Conservation (phyloP, 2,113 vertebrate species). For the Platysternon megacephalum region DNA sequence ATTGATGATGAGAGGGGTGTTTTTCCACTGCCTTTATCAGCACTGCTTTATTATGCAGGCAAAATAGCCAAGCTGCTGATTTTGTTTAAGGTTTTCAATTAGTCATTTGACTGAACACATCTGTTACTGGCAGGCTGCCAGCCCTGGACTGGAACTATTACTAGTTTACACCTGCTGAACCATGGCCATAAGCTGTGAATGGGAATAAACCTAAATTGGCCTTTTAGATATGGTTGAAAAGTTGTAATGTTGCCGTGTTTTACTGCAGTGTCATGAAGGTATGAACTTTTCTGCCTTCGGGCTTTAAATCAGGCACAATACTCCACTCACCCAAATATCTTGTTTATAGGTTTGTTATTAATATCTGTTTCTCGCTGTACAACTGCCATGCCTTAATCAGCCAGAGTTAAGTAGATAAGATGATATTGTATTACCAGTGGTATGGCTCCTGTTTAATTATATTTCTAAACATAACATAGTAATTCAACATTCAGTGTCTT, state of each 20-base stretch:
- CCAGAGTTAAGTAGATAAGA: slow-evolving; percentile 73
- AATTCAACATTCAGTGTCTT: slow-evolving; percentile 51
- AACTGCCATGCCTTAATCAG: slow-evolving; percentile 70
- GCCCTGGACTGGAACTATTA: slow-evolving; percentile 88
- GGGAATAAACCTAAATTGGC: slow-evolving; percentile 83
- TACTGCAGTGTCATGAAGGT: slow-evolving; percentile 64
- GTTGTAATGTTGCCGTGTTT: slow-evolving; percentile 75
- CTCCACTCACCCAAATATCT: slow-evolving; percentile 46
- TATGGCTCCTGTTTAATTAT: slow-evolving; percentile 67
- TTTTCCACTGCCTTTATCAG: slow-evolving; percentile 91
- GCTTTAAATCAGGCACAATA: slow-evolving; percentile 17
- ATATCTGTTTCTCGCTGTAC: slow-evolving; percentile 72
- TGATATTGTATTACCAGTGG: slow-evolving; percentile 62
- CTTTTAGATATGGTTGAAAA: slow-evolving; percentile 84
- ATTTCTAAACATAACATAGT: slow-evolving; percentile 72
- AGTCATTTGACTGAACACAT: slow-evolving; percentile 99
- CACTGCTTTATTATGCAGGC: slow-evolving; percentile 95
- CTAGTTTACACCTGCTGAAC: slow-evolving; percentile 88
- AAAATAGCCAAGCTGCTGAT: slow-evolving; percentile 97
- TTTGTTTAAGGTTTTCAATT: slow-evolving; percentile 99
- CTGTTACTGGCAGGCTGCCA: slow-evolving; percentile 96
- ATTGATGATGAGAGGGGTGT: slow-evolving; percentile 96
- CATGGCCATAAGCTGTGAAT: slow-evolving; percentile 80
- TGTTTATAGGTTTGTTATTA: slow-evolving; percentile 67
- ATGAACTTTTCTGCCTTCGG: slow-evolving; percentile 59